Evolutionary conservation across 2,113 vertebrate species (phyloP).

Genomic region (Vireo altiloquus): DNA sequence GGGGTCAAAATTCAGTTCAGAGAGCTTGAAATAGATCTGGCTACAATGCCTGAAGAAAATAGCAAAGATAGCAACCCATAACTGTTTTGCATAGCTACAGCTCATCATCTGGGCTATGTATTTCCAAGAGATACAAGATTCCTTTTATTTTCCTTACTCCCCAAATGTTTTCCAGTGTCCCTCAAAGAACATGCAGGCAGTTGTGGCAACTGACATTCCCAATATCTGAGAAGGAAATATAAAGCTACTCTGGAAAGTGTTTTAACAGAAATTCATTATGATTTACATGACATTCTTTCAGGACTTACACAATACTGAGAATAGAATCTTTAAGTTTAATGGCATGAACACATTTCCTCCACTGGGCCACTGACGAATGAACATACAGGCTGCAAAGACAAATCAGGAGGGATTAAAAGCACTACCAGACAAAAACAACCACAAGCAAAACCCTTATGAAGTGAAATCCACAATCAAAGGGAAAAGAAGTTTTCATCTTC

Average conservation of each 20-base stretch:
- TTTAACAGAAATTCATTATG: not conserved
- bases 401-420: slow-evolving; percentile 67
- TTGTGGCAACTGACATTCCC: not conserved
- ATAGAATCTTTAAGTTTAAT: slow-evolving; percentile 98
- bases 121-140: not conserved
- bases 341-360: slow-evolving; percentile 96
- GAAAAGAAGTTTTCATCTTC: not conserved
- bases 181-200: not conserved
- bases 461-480: not conserved
- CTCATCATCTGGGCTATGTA: not conserved
- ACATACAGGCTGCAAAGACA: slow-evolving; percentile 89
- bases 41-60: not conserved
- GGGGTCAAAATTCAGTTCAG: not conserved
- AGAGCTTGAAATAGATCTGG: not conserved
- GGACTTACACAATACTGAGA: slow-evolving; percentile 96
- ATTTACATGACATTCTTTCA: slow-evolving; percentile 40
- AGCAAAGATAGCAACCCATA: not conserved
- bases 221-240: not conserved
- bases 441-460: not conserved
- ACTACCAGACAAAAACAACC: not conserved
- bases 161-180: not conserved
- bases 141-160: not conserved
- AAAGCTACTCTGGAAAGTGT: not conserved
- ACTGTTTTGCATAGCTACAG: not conserved
- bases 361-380: slow-evolving; percentile 96